Percentiles rank a stretch among this genome's conserved stretches.
Conservation (phyloP, 1,140 invertebrate species). For the Myzus persicae region DNA sequence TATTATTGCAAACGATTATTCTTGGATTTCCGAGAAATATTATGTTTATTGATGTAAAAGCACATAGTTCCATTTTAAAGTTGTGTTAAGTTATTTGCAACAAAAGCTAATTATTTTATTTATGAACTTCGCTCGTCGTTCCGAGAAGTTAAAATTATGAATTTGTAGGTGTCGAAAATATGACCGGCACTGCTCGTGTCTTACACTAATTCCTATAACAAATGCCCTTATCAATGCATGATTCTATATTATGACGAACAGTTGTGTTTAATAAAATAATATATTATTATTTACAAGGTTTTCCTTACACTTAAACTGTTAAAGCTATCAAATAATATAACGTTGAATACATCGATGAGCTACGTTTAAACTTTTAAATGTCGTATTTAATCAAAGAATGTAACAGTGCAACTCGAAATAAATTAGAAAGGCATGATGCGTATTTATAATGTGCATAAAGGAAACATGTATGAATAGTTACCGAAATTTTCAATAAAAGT, state of each 20-base stretch:
- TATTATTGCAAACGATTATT: too few relatives aligned
- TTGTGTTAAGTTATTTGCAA: too few relatives aligned
- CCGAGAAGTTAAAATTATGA: neutral
- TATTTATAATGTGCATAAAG: neutral
- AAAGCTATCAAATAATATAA: neutral
- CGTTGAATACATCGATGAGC: too few relatives aligned
- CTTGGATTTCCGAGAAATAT: neutral
- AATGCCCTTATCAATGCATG: neutral
- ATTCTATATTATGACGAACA: neutral
- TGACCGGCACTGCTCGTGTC: too few relatives aligned
- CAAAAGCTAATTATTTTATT: neutral
- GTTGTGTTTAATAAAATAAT: neutral
- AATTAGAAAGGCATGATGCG: neutral
- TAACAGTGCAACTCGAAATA: neutral
- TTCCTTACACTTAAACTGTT: neutral
- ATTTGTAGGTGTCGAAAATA: neutral
- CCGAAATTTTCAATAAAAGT: neutral
- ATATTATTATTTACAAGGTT: neutral
- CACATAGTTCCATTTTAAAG: neutral
- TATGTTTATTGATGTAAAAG: neutral
- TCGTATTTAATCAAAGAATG: neutral
- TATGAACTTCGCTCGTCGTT: neutral
- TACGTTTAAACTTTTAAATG: neutral
- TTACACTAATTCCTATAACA: neutral
- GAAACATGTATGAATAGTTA: neutral